phyloP scores from a whole-genome alignment of 2,113 vertebrate species.

The Lophius piscatorius region DNA sequence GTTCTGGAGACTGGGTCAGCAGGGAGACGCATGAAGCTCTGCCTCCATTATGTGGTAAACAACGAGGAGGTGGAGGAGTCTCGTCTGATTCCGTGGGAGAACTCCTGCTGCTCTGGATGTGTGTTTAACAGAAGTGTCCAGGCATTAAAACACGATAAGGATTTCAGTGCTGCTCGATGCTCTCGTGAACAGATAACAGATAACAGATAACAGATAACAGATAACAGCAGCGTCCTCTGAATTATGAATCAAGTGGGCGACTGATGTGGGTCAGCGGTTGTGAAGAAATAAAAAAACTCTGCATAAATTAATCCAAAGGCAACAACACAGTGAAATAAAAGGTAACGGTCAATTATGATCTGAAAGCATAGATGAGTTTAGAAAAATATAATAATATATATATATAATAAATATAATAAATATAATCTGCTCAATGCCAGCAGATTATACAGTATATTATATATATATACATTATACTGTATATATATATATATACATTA shows the following conservation, averaged over 20 bases:
- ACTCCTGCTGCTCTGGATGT: constrained; percentile 26
- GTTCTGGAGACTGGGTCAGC: neutral
- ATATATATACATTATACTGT: no score
- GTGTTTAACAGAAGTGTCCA: constrained; percentile 39
- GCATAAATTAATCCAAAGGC: constrained; percentile 34
- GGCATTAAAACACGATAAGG: constrained; percentile 33
- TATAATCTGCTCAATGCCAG: no score
- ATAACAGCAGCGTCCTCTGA: constrained; percentile 43
- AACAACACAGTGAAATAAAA: constrained; percentile 22
- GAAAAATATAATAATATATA: constrained; percentile 18
- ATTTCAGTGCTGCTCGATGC: constrained; percentile 38
- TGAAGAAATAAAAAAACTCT: constrained; percentile 21
- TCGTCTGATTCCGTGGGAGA: constrained; percentile 20
- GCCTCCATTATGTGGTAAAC: constrained; percentile 1
- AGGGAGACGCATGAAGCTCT: neutral
- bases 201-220: no score
- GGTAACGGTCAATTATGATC: constrained; percentile 26
- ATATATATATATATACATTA: no score
- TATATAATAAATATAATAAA: no score
- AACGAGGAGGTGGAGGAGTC: constrained; percentile 2
- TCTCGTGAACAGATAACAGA: constrained; percentile 44
- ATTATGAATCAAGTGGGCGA: constrained; percentile 52
- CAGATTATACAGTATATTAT: no score
- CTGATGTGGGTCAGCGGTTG: constrained; percentile 56
- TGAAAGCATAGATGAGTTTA: constrained; percentile 13